Evolutionary conservation across 2,888 invertebrate species (phyloP).

Genomic region (Notocelia uddmanniana): DNA sequence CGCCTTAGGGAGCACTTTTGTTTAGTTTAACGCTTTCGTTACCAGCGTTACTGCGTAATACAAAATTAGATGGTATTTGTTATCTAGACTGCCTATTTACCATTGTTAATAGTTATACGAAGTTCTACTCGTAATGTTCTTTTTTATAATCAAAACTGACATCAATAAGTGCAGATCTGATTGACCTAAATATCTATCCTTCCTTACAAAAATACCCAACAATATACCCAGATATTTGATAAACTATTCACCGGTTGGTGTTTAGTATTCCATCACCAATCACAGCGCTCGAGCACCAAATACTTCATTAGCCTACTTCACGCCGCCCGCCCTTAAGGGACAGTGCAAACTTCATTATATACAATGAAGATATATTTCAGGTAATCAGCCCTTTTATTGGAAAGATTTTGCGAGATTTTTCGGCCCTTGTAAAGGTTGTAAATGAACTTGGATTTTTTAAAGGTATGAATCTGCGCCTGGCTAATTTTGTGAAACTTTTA

Average conservation of each 20-base stretch:
- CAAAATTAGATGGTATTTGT: too few relatives aligned
- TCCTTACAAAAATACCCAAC: neutral
- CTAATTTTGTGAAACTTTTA: neutral
- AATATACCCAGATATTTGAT: conserved; percentile 24
- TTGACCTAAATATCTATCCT: neutral
- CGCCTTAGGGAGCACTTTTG: too few relatives aligned
- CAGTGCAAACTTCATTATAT: conserved; percentile 27
- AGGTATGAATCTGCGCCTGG: neutral
- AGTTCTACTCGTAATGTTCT: too few relatives aligned
- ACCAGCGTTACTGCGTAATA: too few relatives aligned
- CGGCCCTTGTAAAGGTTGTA: neutral
- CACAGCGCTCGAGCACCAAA: conserved; percentile 58
- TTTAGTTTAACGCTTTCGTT: too few relatives aligned
- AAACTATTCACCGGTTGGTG: conserved; percentile 56
- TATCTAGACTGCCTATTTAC: too few relatives aligned
- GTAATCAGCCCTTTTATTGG: conserved; percentile 37
- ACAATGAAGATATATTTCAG: conserved; percentile 38
- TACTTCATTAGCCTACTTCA: conserved; percentile 70
- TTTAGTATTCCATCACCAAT: conserved; percentile 71
- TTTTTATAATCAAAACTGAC: neutral
- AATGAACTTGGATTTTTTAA: conserved; percentile 5
- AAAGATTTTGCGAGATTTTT: conserved; percentile 18
- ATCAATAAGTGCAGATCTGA: neutral
- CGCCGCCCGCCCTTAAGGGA: conserved; percentile 50
- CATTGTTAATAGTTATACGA: too few relatives aligned